These are phyloP conservation scores for Zelleria hepariella DNA, from an alignment of 2,888 invertebrate genomes.

Conservation along the genomic window DNA sequence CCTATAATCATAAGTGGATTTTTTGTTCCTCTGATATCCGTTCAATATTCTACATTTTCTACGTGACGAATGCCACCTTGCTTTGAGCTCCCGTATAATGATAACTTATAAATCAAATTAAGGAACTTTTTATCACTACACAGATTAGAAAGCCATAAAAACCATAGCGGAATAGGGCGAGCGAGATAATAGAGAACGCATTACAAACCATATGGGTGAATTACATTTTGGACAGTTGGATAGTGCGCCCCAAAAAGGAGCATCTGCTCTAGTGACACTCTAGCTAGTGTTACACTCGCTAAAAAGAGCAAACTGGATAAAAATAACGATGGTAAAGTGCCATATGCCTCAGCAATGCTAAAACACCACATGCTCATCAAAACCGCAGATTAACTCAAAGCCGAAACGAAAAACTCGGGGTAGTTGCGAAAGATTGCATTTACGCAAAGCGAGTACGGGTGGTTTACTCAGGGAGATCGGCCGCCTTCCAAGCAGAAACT, in stretches of 20 bases:
- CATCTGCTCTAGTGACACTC: slow-evolving; percentile 34
- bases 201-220: slow-evolving; percentile 41
- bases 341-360: not conserved
- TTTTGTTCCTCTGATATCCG: no score
- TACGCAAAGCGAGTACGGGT: not conserved
- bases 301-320: no score
- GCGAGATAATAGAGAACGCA: slow-evolving; percentile 27
- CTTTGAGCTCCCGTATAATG: no score
- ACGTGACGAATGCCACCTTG: no score
- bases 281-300: no score
- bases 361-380: not conserved
- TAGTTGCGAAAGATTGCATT: not conserved
- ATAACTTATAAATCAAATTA: no score
- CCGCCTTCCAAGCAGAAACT: slow-evolving; percentile 25
- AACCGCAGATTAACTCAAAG: not conserved
- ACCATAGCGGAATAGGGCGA: slow-evolving; percentile 19
- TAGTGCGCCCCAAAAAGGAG: slow-evolving; percentile 14
- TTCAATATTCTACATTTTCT: no score
- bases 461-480: not conserved
- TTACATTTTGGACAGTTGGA: slow-evolving; percentile 19
- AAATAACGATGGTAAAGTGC: not conserved
- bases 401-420: not conserved
- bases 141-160: not conserved
- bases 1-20: no score
- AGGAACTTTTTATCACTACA: slow-evolving; percentile 2